Conservation (phyloP, 2,797 vertebrate genomes). For the Paramormyrops hopkinsi region DNA sequence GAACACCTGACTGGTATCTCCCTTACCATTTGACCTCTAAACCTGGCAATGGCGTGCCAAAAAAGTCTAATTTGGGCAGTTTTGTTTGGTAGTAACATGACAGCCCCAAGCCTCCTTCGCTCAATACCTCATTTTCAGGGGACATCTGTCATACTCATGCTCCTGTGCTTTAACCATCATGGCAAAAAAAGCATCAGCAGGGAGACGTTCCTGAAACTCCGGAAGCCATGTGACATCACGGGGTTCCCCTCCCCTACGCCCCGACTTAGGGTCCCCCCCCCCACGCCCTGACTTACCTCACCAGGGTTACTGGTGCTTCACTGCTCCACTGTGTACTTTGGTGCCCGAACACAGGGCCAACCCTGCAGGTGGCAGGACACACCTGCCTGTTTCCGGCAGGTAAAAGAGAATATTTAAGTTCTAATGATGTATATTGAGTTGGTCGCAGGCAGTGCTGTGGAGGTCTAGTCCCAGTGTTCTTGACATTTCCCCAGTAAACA, state of each 20-base stretch:
- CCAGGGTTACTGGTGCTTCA: neutral
- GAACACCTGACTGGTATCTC: neutral
- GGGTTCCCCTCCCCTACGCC: neutral
- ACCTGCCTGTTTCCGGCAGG: neutral
- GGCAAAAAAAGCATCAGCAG: neutral
- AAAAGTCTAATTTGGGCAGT: neutral
- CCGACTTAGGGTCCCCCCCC: too few relatives aligned
- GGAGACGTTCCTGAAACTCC: neutral
- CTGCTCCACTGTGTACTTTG: neutral
- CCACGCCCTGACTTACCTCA: neutral
- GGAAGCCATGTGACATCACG: neutral
- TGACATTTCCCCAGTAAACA: neutral
- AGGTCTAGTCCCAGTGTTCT: neutral
- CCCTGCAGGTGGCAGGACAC: neutral
- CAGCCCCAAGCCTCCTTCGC: neutral
- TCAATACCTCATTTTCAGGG: neutral
- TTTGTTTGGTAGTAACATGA: neutral
- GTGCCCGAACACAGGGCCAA: neutral
- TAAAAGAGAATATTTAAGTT: neutral
- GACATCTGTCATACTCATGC: neutral
- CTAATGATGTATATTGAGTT: neutral
- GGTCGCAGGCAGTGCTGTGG: neutral
- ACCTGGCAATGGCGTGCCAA: neutral
- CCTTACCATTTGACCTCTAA: neutral
- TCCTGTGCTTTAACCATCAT: neutral